Evolutionary conservation across 2,113 vertebrate genomes (phyloP).

Genomic region (Neolamprologus tretocephalus): DNA sequence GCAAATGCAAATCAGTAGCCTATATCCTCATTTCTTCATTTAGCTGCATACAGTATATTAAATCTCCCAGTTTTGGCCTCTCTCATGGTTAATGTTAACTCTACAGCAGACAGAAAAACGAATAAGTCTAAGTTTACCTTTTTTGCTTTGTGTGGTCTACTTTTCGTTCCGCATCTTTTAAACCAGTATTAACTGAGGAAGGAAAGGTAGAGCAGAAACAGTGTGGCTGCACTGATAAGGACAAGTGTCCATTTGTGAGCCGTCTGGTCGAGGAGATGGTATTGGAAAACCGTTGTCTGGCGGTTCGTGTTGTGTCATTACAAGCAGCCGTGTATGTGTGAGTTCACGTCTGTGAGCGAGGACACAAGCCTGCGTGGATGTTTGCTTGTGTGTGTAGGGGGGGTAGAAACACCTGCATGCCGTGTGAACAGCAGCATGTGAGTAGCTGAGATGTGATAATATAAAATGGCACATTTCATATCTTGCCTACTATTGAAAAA

Average conservation of each 20-base stretch:
- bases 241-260: neutral
- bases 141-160: neutral
- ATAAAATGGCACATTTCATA: conserved; percentile 52
- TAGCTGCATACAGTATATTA: neutral
- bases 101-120: neutral
- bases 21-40: neutral
- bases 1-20: neutral
- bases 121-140: neutral
- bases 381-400: neutral
- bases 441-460: conserved; percentile 5
- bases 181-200: neutral
- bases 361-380: neutral
- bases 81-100: neutral
- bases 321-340: neutral
- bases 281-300: neutral
- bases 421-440: neutral
- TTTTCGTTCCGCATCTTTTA: neutral
- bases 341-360: neutral
- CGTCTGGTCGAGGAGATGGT: neutral
- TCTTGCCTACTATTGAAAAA: conserved; percentile 44
- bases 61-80: neutral
- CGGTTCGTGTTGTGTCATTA: neutral
- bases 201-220: neutral
- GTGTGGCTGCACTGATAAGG: conserved; percentile 6
- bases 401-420: neutral